Conservation (phyloP, 2,888 invertebrate genomes). For the Caenorhabditis zanzibari region DNA sequence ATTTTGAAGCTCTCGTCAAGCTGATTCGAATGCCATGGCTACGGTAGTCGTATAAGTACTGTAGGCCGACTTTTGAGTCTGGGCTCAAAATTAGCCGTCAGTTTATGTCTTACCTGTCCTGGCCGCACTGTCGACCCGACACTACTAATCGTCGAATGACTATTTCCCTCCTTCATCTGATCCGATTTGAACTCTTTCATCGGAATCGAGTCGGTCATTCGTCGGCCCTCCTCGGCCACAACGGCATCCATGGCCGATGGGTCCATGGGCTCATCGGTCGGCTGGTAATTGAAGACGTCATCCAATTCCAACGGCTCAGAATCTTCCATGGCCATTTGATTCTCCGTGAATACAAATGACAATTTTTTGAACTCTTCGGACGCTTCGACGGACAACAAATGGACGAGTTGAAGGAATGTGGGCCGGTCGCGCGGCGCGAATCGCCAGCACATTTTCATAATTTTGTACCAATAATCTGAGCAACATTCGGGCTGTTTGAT, state of each 20-base stretch:
- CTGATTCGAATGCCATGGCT: no score
- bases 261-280: neutral
- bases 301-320: slow-evolving; percentile 42
- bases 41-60: no score
- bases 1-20: no score
- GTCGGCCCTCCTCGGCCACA: neutral
- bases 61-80: no score
- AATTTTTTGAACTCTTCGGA: slow-evolving; percentile 43
- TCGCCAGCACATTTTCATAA: slow-evolving; percentile 96
- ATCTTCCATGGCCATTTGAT: slow-evolving; percentile 19
- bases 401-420: slow-evolving; percentile 86
- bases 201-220: slow-evolving; percentile 50
- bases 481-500: slow-evolving; percentile 98
- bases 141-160: slow-evolving; percentile 24
- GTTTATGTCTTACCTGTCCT: neutral
- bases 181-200: slow-evolving; percentile 31
- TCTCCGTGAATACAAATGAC: slow-evolving; percentile 44
- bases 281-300: neutral
- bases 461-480: slow-evolving; percentile 90
- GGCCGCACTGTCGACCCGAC: neutral
- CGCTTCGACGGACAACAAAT: slow-evolving; percentile 57
- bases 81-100: neutral
- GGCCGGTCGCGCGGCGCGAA: slow-evolving; percentile 90
- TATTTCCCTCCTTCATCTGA: slow-evolving; percentile 1
- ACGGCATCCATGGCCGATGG: neutral